Percentiles rank a stretch among this genome's conserved stretches.
phyloP scores from a whole-genome alignment of 2,888 invertebrate genomes.

The Tetropium fuscum region DNA sequence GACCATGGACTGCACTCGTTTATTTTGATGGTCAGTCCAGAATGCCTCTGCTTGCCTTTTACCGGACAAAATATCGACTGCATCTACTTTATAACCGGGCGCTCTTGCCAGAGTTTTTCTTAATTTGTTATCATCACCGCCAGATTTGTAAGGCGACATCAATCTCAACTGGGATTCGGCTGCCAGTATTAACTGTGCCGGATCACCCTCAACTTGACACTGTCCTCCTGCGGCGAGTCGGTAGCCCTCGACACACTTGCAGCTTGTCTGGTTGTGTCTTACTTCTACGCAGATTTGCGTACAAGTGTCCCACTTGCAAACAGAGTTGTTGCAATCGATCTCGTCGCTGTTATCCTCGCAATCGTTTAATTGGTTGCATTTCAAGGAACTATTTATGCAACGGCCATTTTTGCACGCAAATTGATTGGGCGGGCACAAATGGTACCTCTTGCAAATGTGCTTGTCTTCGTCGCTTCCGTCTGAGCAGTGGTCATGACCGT shows the following conservation, averaged over 20 bases:
- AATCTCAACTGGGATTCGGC: slow-evolving; percentile 72
- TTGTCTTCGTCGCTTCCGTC: slow-evolving; percentile 79
- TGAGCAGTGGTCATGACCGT: slow-evolving; percentile 80
- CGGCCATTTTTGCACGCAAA: slow-evolving; percentile 67
- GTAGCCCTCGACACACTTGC: slow-evolving; percentile 76
- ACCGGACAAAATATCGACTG: slow-evolving; percentile 68
- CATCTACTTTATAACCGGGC: slow-evolving; percentile 68
- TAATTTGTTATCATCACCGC: slow-evolving; percentile 60
- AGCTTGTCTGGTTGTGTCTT: slow-evolving; percentile 68
- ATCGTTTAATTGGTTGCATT: slow-evolving; percentile 71
- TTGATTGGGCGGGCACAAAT: slow-evolving; percentile 60
- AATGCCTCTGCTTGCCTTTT: slow-evolving; percentile 57
- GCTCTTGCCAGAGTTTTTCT: slow-evolving; percentile 61
- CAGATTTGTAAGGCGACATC: slow-evolving; percentile 74
- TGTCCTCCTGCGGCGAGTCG: slow-evolving; percentile 65
- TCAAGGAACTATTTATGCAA: slow-evolving; percentile 70
- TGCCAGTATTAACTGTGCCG: slow-evolving; percentile 75
- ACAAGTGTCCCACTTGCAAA: slow-evolving; percentile 80
- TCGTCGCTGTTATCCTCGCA: slow-evolving; percentile 70
- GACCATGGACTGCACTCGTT: slow-evolving; percentile 63
- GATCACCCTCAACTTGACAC: slow-evolving; percentile 70
- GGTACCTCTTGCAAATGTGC: slow-evolving; percentile 52
- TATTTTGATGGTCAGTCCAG: slow-evolving; percentile 67
- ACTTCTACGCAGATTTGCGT: slow-evolving; percentile 81
- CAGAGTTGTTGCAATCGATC: slow-evolving; percentile 53